phyloP scores from a whole-genome alignment of 2,113 vertebrate species.

The Pithys albifrons region DNA sequence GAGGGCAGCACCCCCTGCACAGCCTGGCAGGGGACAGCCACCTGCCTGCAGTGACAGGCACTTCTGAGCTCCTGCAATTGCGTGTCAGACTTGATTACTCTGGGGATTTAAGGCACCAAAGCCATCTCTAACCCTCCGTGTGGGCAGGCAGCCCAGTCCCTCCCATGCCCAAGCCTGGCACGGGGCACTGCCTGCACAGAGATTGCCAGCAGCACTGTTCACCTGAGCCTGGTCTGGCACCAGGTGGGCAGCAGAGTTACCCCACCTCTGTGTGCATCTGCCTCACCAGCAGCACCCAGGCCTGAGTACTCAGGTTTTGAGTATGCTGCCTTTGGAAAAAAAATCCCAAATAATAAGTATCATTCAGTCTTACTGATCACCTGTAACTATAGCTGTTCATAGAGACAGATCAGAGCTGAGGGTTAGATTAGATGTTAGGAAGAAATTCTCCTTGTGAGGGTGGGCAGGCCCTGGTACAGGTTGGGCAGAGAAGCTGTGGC shows the following conservation, averaged over 20 bases:
- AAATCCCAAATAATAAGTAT: neutral
- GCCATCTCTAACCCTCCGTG: neutral
- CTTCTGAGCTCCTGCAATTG: neutral
- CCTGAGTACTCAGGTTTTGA: neutral
- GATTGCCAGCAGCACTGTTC: fast-evolving
- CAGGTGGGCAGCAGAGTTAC: neutral
- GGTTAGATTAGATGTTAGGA: neutral
- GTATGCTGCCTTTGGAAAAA: fast-evolving
- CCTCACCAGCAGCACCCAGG: neutral
- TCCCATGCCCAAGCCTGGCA: neutral
- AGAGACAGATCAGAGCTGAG: neutral
- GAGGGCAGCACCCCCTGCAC: neutral
- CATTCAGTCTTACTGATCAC: neutral
- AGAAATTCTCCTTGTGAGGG: fast-evolving
- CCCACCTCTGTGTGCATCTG: neutral
- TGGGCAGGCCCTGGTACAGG: neutral
- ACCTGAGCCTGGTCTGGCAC: fast-evolving
- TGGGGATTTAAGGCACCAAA: fast-evolving
- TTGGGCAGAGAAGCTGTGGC: neutral
- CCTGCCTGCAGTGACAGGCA: neutral
- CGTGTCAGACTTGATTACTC: neutral
- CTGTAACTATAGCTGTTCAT: neutral
- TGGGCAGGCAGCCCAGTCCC: fast-evolving
- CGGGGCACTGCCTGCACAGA: fast-evolving
- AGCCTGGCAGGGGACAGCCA: neutral